Evolutionary conservation across 2,797 vertebrate species (phyloP).

Genomic region (Sebastes cheni): DNA sequence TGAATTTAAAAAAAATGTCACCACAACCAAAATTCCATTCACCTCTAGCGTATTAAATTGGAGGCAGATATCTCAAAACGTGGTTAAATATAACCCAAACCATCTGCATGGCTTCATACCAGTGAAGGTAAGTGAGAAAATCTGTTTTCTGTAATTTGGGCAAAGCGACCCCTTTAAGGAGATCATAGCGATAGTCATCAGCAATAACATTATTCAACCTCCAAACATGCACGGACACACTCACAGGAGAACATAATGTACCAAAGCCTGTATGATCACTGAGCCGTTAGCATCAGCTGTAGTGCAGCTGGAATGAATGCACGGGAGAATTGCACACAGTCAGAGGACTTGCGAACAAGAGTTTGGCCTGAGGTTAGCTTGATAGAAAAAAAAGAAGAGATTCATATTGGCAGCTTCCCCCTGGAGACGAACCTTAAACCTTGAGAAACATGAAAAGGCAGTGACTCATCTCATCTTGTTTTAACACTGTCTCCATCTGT

Average conservation of each 20-base stretch:
- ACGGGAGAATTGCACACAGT: neutral
- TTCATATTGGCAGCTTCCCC: conserved; percentile 29
- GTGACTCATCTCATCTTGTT: conserved; percentile 49
- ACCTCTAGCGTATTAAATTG: too few species aligned
- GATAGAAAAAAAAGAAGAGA: neutral
- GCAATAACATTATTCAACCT: neutral
- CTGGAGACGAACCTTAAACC: conserved; percentile 38
- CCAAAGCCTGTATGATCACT: neutral
- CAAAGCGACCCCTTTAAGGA: neutral
- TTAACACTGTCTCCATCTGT: conserved; percentile 27
- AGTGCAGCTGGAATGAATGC: conserved; percentile 31
- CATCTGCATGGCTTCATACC: neutral
- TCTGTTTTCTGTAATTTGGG: neutral
- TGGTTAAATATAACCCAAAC: neutral
- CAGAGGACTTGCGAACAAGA: conserved; percentile 11
- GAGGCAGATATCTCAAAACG: too few species aligned
- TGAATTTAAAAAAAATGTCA: too few species aligned
- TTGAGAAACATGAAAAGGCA: conserved; percentile 38
- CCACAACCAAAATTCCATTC: too few species aligned
- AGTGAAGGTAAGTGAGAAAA: neutral
- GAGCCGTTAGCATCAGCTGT: conserved; percentile 31
- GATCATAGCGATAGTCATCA: neutral
- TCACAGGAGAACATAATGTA: conserved; percentile 14
- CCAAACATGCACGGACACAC: neutral
- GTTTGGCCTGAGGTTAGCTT: conserved; percentile 23